Evolutionary conservation across 2,113 vertebrate species (phyloP), one percentile per base, ranked within the genome.

Genomic region (Nesogale talazaci): DNA sequence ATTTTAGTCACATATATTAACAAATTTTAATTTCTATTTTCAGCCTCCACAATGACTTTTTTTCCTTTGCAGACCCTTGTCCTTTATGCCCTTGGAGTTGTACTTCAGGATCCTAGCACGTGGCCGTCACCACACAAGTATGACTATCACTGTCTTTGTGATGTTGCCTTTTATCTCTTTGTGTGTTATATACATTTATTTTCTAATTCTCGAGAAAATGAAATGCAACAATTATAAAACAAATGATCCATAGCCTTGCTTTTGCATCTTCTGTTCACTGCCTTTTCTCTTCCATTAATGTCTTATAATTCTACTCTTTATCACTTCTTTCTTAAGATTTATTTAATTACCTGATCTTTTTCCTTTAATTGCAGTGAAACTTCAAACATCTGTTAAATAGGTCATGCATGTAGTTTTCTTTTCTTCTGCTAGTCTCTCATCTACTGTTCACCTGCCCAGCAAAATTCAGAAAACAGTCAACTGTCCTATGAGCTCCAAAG

Each of bases 21-120:
- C 17, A 61, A 23, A 20, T 61, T 61, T 20, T 20, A 20, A 61
- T 61, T 61, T 61, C 59, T 61, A 12, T 20, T 20, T 19, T 19
- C 22, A 61, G 59, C 59, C 59, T 19, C 59, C 22, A 20, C 4
- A 20, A 20, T 61, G 59, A 23, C 72, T 81, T 92, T 19, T 52
- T 52, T 98, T 76, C 78, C 92, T 19, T 98, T 97, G 86, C 97
- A 99, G 99, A 99, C 99, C 20, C 97, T 99, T 93, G 98, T 99
- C 74, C 98, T 99, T 94, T 99, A 99, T 81, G 99, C 99, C 57
- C 98, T 99, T 83, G 99, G 99, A 88, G 99, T 99, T 27, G 98
- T 99, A 81, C 98, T 99, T 91, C 99, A 99, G 91, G 99, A 99
- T 87, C 97, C 97, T 10, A 98, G 98, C 87, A 98, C 98, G 11